These are phyloP conservation scores for Pseudococcus longispinus DNA, from an alignment of 2,888 invertebrate species.

Conservation along the genomic window DNA sequence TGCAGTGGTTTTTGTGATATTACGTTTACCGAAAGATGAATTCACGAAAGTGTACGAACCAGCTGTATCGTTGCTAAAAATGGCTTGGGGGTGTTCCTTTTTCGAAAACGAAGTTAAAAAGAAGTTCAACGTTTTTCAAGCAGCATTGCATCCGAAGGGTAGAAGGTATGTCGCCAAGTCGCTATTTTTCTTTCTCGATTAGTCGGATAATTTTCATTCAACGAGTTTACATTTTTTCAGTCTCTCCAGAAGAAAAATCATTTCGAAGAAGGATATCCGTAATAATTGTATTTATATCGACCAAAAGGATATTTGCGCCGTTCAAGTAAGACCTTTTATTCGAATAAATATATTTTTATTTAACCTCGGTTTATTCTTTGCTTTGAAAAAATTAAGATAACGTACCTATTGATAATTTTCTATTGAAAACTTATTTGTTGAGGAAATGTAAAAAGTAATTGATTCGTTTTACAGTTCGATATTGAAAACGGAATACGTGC, in stretches of 20 bases:
- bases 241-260: not conserved
- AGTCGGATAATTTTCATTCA: not conserved
- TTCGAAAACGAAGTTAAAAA: not conserved
- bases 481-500: not conserved
- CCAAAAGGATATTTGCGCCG: not conserved
- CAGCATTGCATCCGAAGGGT: not conserved
- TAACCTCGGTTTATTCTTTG: too few relatives aligned
- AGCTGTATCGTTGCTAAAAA: not conserved
- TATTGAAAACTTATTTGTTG: too few relatives aligned
- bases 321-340: not conserved
- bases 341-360: too few relatives aligned
- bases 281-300: too few relatives aligned
- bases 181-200: not conserved
- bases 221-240: not conserved
- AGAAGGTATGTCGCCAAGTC: not conserved
- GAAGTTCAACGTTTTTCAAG: not conserved
- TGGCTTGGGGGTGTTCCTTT: not conserved
- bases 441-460: not conserved
- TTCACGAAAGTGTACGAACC: not conserved
- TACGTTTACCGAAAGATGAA: not conserved
- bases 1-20: not conserved
- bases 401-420: too few relatives aligned
- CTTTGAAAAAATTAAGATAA: too few relatives aligned
- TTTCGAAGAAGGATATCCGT: not conserved
- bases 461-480: not conserved